phyloP scores from a whole-genome alignment of 2,888 invertebrate species.

The Archips crataeganus region DNA sequence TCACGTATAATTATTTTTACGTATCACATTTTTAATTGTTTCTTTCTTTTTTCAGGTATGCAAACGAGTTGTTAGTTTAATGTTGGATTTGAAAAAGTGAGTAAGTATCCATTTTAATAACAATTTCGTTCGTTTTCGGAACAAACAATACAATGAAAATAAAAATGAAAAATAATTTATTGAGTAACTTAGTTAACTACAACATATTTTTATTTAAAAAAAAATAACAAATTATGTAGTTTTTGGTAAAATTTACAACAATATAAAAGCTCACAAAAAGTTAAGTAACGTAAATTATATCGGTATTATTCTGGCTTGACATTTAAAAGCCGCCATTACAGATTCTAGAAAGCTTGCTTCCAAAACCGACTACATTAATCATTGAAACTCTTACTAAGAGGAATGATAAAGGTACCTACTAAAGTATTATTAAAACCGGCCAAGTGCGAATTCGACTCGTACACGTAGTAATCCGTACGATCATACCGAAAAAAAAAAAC shows the following conservation, averaged over 20 bases:
- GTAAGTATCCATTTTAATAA: no score
- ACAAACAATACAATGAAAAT: no score
- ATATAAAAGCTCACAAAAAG: neutral
- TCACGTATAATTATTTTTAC: no score
- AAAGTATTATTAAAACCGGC: slow-evolving; percentile 14
- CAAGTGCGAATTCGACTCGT: no score
- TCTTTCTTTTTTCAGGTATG: neutral
- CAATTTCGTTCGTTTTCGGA: no score
- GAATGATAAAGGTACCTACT: slow-evolving; percentile 33
- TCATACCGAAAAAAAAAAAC: no score
- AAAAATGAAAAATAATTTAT: no score
- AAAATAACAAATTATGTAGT: no score
- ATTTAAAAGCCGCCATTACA: slow-evolving; percentile 50
- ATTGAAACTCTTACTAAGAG: slow-evolving; percentile 42
- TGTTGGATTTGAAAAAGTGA: no score
- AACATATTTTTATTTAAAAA: no score
- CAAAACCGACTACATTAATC: slow-evolving; percentile 53
- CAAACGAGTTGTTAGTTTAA: neutral
- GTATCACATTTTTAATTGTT: neutral
- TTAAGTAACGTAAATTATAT: slow-evolving; percentile 10
- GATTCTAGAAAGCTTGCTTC: slow-evolving; percentile 51
- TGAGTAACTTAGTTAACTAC: no score
- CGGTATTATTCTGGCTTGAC: slow-evolving; percentile 42
- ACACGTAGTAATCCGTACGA: no score
- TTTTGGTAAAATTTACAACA: neutral